Evolutionary conservation across 2,888 invertebrate species (phyloP).

Genomic region (Ditylenchus weischeri): DNA sequence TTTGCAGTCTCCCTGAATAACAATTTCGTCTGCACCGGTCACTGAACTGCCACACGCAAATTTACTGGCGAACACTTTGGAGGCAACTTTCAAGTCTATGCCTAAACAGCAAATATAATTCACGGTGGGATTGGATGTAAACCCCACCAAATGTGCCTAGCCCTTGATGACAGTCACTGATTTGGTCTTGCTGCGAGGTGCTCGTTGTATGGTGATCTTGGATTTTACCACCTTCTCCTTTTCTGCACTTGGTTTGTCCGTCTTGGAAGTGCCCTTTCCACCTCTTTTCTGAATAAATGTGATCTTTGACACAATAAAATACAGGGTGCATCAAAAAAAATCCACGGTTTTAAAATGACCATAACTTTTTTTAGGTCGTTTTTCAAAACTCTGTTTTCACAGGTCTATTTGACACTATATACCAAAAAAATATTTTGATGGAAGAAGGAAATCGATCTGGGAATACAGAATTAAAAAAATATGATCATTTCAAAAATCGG

Average conservation of each 20-base stretch:
- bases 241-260: slow-evolving; percentile 59
- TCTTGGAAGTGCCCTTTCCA: slow-evolving; percentile 39
- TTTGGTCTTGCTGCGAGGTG: slow-evolving; percentile 96
- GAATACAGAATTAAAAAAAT: not conserved
- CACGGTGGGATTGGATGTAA: slow-evolving; percentile 36
- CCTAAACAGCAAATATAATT: slow-evolving; percentile 65
- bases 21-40: slow-evolving; percentile 91
- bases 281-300: slow-evolving; percentile 36
- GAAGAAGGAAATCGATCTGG: no score
- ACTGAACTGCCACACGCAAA: slow-evolving; percentile 99
- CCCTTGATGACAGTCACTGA: slow-evolving; percentile 95
- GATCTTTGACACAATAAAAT: not conserved
- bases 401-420: no score
- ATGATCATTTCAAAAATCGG: not conserved
- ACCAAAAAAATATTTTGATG: no score
- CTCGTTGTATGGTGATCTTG: slow-evolving; percentile 61
- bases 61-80: slow-evolving; percentile 92
- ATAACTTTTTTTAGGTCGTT: no score
- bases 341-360: no score
- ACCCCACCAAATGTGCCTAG: slow-evolving; percentile 80
- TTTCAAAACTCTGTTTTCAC: no score
- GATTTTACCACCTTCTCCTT: slow-evolving; percentile 71
- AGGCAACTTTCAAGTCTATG: slow-evolving; percentile 93
- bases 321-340: not conserved
- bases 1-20: slow-evolving; percentile 75